A percentile compares a stretch with the other conserved stretches of the same genome.
phyloP scores from a whole-genome alignment of 2,113 vertebrate genomes.

The Muntiacus reevesi region DNA sequence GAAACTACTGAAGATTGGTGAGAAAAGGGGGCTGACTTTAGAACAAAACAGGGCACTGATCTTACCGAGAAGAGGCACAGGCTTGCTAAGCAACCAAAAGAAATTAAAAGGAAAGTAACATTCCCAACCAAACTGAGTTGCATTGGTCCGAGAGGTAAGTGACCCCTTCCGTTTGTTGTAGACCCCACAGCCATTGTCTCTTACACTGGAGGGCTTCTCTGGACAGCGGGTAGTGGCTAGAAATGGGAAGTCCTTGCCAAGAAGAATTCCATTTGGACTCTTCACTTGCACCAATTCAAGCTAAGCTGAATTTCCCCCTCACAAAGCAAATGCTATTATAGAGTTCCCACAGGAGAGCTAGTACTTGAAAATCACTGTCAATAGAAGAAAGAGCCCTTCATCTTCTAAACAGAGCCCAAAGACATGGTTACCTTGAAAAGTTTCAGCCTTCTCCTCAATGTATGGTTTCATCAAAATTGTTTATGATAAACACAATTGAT shows the following conservation, averaged over 20 bases:
- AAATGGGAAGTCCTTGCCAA: neutral
- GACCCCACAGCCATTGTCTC: neutral
- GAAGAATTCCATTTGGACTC: neutral
- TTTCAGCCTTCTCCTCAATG: neutral
- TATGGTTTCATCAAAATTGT: neutral
- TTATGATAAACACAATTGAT: neutral
- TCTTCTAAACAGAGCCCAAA: neutral
- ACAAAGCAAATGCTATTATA: neutral
- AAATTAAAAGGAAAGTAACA: neutral
- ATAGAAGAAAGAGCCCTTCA: neutral
- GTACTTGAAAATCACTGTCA: neutral
- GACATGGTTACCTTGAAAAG: neutral
- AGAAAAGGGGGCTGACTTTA: neutral
- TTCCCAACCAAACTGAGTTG: neutral
- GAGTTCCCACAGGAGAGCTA: neutral
- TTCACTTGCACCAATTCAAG: neutral
- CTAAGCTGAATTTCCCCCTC: neutral
- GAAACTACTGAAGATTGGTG: slow-evolving; percentile 9
- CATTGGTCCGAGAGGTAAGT: neutral
- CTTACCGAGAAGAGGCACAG: neutral
- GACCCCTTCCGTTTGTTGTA: neutral
- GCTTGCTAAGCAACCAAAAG: neutral
- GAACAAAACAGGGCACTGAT: neutral
- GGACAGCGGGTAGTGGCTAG: neutral
- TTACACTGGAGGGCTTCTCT: neutral